Percentiles rank a stretch among this genome's conserved stretches.
Conservation (phyloP, 2,888 invertebrate genomes). For the Pristionchus japonicus region DNA sequence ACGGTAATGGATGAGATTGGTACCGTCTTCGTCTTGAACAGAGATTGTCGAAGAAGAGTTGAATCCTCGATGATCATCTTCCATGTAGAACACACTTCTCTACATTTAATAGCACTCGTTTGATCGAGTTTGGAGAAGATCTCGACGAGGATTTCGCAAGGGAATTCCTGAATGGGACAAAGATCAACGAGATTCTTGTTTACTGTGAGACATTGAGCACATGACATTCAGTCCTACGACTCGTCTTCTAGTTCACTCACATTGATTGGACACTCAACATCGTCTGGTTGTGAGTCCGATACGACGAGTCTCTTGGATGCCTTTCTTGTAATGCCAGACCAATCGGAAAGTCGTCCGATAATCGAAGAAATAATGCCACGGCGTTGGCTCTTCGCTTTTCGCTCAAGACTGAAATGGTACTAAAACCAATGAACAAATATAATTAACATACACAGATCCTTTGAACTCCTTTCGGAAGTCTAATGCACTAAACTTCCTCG, state of each 20-base stretch:
- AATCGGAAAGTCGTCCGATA: not conserved
- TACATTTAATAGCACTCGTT: not conserved
- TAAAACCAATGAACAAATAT: not conserved
- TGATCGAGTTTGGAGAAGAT: constrained; percentile 28
- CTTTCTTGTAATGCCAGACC: constrained; percentile 30
- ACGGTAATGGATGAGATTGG: not conserved
- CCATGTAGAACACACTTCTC: constrained; percentile 42
- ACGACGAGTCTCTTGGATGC: not conserved
- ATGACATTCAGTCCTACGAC: not conserved
- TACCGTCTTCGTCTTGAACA: constrained; percentile 10
- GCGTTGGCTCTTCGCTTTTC: constrained; percentile 9
- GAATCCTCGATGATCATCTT: constrained; percentile 8
- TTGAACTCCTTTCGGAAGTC: constrained; percentile 45
- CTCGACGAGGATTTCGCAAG: constrained; percentile 26
- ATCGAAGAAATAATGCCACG: constrained; percentile 11
- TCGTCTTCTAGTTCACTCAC: constrained; percentile 8
- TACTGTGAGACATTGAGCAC: not conserved
- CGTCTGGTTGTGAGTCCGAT: not conserved
- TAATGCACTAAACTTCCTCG: not conserved
- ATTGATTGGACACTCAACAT: not conserved
- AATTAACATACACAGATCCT: constrained; percentile 35
- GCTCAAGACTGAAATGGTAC: not conserved
- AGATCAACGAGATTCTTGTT: not conserved
- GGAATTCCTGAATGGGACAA: constrained; percentile 8
- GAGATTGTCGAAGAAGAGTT: not conserved